Conservation (phyloP, 2,888 invertebrate species). For the Blastobasis lacticolella region DNA sequence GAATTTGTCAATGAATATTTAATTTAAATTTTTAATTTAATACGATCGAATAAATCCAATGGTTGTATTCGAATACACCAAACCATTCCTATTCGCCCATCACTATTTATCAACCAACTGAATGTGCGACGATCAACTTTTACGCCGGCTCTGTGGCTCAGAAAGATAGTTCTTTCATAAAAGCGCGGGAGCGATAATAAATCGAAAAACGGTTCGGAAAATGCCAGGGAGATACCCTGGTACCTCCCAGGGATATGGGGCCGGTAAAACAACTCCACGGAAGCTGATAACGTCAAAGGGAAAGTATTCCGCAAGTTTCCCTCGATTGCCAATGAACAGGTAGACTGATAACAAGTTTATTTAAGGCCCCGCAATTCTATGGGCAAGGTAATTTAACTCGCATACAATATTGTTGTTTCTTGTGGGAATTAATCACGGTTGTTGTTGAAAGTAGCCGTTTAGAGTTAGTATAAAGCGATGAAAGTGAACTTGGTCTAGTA, state of each 20-base stretch:
- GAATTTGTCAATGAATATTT: no score
- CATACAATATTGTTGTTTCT: neutral
- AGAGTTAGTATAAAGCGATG: no score
- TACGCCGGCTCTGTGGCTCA: neutral
- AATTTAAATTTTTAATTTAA: no score
- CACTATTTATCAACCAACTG: neutral
- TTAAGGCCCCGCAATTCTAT: neutral
- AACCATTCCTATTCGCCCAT: neutral
- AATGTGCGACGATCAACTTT: neutral
- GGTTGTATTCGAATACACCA: no score
- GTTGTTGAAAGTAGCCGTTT: no score
- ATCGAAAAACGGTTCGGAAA: neutral
- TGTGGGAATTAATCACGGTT: no score
- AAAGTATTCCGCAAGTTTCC: neutral
- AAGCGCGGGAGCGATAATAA: neutral
- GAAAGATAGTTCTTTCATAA: neutral
- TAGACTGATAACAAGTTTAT: slow-evolving; percentile 3
- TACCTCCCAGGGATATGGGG: no score
- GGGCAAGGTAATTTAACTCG: neutral
- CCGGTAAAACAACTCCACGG: neutral
- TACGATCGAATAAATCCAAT: no score
- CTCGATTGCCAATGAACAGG: slow-evolving; percentile 1
- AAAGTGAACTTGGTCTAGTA: no score
- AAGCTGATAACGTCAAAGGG: neutral
- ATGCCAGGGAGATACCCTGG: neutral